Evolutionary conservation across 2,888 invertebrate genomes (phyloP), one percentile per base, ranked within the genome.

Genomic region (Cancer borealis): DNA sequence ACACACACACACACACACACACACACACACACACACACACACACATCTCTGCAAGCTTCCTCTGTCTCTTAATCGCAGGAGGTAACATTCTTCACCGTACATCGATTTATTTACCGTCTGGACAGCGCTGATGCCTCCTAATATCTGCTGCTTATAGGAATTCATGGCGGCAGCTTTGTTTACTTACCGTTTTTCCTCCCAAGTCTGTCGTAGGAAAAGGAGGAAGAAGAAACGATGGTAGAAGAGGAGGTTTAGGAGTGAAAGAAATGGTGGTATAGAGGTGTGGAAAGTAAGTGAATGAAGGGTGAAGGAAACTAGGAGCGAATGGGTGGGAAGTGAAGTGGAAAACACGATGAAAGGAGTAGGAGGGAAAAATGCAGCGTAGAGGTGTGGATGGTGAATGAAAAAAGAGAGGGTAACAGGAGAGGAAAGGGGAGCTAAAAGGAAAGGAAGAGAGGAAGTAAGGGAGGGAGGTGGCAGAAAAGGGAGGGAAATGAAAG

Each of bases 21-120:
- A 73, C 73, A 73, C 73, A 73, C 73, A 73, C 73, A n/a, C 73
- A 73, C 73, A 73, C 73, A 73, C 73, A 73, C 73, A 73, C 73
- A 73, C 73, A 73, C 21, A 73, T 26, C n/a, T 26, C 10, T 26
- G 5, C 73, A 73, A 66, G 2, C n/a, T 6, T 73, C 26, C 21
- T 73, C 73, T 26, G 26, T 73, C 73, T 73, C 73, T 26, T 73
- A 26, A 73, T 26, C 73, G n/a, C 73, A n/a, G 26, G n/a, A 73
- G 73, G 26, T 26, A 73, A 26, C 73, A 73, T 73, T 73, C n/a
- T 73, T 73, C 73, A 73, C 4, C 73, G 17, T 26, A 73, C 73
- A 26, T 26, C 73, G 39, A 39, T 84, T 30, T 84, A 84, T 54
- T 54, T 54, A 30, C 73, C 73, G 21, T 84, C 84, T 10, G 84